Evolutionary conservation across 2,797 vertebrate genomes (phyloP), one percentile per base, ranked within the genome.

Genomic region (Buphagus erythrorhynchus): DNA sequence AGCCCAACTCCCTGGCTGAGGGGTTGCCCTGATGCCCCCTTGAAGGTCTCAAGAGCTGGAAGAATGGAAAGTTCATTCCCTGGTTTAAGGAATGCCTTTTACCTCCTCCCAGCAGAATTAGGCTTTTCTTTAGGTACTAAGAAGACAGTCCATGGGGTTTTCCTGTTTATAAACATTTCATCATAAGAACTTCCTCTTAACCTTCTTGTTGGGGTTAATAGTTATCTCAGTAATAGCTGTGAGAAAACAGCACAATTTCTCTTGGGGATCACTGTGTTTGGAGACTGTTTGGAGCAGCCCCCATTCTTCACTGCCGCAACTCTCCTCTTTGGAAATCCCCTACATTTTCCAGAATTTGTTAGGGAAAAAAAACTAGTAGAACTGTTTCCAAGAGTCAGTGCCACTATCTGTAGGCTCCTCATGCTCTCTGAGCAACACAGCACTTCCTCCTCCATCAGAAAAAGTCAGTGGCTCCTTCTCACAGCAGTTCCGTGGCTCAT

Each of bases 81-180:
- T 55, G 11, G 3, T 55, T 82, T 76, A 31, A 69, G 78, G 28
- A 82, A 87, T 19, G 45, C 20, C 14, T 83, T 71, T 67, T 22
- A 48, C 25, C 40, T 76, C 10, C 10, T 8, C 2, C 4, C 13
- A 74, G 33, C 26, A 95, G 61, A 91, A 68, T 7, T 13, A 38
- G 35, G 43, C 24, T 57, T 82, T 76, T 73, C 67, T 93, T 80
- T 61, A 45, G 40, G 22, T 67, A 55, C 16, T 63, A 54, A 66
- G 75, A 91, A 40, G 40, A 49, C 21, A 59, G 75, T 24, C 52
- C 57, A 8, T 54, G 58, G 29, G n/a, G 25, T 20, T 89, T 95
- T 94, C 75, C 95, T 94, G 52, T 80, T 90, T 86, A 65, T 78
- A 95, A 95, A 88, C 18, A 88, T 86, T 91, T 83, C 38, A 72